Base-by-base conservation (phyloP, 92 coral and sea anemone genomes). In the Phenganax subtilis region DNA sequence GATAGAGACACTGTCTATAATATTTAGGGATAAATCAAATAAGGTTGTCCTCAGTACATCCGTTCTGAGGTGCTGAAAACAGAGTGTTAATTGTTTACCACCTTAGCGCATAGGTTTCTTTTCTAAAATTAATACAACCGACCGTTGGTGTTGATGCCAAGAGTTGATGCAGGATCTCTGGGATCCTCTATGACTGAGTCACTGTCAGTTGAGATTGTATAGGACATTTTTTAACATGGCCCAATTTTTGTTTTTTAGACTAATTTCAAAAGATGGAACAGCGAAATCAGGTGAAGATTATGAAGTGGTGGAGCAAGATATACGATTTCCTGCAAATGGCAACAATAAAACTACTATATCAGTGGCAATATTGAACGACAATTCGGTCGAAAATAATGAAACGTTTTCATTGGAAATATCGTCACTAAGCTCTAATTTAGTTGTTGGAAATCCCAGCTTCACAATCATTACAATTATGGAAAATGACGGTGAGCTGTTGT, bases 401-500 rank as follows among this genome's bases (percentile, higher is more conserved):
- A 29, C 72, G 47, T 66, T 66, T 66, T 66, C 72, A 66, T 3
- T 66, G 4, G 31, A 3, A 29, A 10, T 66, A 15, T 25, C 47
- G 31, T 66, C 72, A 29, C 12, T 6, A 66, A 66, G 72, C 16
- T 29, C 51, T 9, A 66, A 25, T 7, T 29, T 66, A 12, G 72
- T 27, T 66, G 72, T 66, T 29, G 51, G 7, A 51, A 15, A 66
- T 66, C 72, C 72, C 4, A 66, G 31, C 10, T 27, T 14, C 51
- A 29, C 72, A 7, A 29, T 0, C 31, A 29, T 66, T 14, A 66
- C 47, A 66, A 66, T 66, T 27, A 15, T 7, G 0, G 15, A 66
- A 1, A 12, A 66, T 66, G 72, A 66, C 25, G 72, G 72, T 66
- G 31, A 66, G 72, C 28, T 61, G 67, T 66, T 66, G 7, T 37